Conservation (phyloP, 1,140 invertebrate genomes). For the Cyclargus thomasi region DNA sequence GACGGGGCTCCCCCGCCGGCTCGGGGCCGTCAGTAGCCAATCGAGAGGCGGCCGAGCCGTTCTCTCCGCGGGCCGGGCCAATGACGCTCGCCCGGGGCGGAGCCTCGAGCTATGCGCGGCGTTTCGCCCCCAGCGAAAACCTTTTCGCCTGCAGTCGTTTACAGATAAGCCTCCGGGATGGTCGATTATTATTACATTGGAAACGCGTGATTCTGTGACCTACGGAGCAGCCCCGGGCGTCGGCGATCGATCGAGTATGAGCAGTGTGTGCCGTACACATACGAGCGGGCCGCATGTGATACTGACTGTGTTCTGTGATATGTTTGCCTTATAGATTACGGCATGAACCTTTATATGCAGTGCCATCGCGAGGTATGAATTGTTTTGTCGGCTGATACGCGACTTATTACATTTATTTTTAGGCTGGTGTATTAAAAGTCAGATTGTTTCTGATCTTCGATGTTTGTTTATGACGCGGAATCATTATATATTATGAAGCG, state of each 20-base stretch:
- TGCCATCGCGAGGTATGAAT: conserved; percentile 71
- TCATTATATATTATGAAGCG: too few relatives aligned
- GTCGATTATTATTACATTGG: conserved; percentile 70
- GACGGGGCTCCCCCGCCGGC: conserved; percentile 42
- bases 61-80: conserved; percentile 53
- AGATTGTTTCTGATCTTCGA: too few relatives aligned
- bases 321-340: conserved; percentile 63
- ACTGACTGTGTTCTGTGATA: conserved; percentile 65
- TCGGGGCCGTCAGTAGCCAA: conserved; percentile 48
- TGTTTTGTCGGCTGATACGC: conserved; percentile 5
- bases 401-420: too few relatives aligned
- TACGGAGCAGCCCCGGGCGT: conserved; percentile 49
- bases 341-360: conserved; percentile 72
- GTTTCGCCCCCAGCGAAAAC: conserved; percentile 71
- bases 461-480: too few relatives aligned
- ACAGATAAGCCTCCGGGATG: conserved; percentile 72
- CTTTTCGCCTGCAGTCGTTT: conserved; percentile 74
- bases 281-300: conserved; percentile 41
- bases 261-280: conserved; percentile 37
- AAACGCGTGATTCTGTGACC: conserved; percentile 59
- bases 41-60: conserved; percentile 41
- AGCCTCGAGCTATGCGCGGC: conserved; percentile 57
- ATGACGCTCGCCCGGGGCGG: conserved; percentile 62
- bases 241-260: conserved; percentile 53
- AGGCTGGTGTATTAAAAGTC: too few relatives aligned